Evolutionary conservation across 30 jellyfish, hydroid and myxozoan species (phyloP).

Genomic region (Clytia hemisphaerica): DNA sequence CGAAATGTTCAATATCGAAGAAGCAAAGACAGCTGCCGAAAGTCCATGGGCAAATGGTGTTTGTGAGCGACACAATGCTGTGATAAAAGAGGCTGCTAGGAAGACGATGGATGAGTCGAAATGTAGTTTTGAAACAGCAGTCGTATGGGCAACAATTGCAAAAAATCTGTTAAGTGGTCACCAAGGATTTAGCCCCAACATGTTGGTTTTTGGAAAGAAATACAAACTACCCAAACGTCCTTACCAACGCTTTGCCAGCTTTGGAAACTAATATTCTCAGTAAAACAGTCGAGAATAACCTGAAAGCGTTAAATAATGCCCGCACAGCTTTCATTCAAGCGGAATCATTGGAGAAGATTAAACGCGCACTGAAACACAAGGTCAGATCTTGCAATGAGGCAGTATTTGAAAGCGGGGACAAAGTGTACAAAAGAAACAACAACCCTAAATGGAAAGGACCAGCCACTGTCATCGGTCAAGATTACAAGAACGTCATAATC

Average conservation of each 20-base stretch:
- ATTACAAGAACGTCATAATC: slow-evolving; percentile 21
- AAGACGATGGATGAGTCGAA: not conserved
- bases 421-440: slow-evolving; percentile 47
- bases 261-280: slow-evolving; percentile 33
- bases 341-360: slow-evolving; percentile 43
- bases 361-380: slow-evolving; percentile 48
- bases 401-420: slow-evolving; percentile 31
- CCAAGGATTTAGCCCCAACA: slow-evolving; percentile 35
- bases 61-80: slow-evolving; percentile 27
- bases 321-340: slow-evolving; percentile 18
- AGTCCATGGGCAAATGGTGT: slow-evolving; percentile 40
- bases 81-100: slow-evolving; percentile 11
- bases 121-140: not conserved
- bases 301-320: slow-evolving; percentile 54
- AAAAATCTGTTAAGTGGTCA: not conserved
- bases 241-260: slow-evolving; percentile 29
- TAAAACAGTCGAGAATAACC: slow-evolving; percentile 26
- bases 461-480: slow-evolving; percentile 43
- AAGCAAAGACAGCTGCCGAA: slow-evolving; percentile 32
- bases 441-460: slow-evolving; percentile 57
- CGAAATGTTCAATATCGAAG: slow-evolving; percentile 21
- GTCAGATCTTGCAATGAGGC: slow-evolving; percentile 35
- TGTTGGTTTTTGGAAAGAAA: slow-evolving; percentile 42
- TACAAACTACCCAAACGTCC: slow-evolving; percentile 41
- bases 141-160: not conserved